Evolutionary conservation across 2,113 vertebrate species (phyloP).

Genomic region (Pandion haliaetus): DNA sequence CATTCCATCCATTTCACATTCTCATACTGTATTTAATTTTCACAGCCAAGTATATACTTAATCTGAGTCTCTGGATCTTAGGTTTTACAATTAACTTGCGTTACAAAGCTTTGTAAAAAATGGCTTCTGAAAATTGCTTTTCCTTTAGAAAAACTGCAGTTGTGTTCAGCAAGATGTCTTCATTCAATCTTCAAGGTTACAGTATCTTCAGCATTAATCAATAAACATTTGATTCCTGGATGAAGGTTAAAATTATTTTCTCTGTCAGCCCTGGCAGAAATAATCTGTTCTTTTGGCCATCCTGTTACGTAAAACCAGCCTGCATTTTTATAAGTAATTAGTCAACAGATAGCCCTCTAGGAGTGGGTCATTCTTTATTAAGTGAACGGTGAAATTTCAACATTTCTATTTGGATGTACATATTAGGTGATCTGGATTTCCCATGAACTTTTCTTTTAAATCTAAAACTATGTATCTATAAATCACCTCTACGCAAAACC

Average conservation of each 20-base stretch:
- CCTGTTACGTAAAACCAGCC: background rate
- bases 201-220: constrained; percentile 32
- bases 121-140: background rate
- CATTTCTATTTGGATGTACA: background rate
- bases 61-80: constrained; percentile 33
- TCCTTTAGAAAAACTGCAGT: constrained; percentile 25
- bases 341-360: background rate
- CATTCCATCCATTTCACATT: background rate
- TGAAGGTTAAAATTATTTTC: constrained; percentile 38
- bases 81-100: constrained; percentile 30
- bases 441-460: background rate
- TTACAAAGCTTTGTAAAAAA: constrained; percentile 34
- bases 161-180: constrained; percentile 39
- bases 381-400: background rate
- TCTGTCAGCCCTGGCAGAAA: background rate
- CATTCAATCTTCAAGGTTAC: constrained; percentile 53
- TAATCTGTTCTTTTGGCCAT: background rate
- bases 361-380: background rate
- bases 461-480: background rate
- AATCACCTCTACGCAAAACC: background rate
- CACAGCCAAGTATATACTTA: background rate
- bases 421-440: background rate
- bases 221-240: constrained; percentile 45
- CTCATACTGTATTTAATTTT: background rate
- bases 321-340: background rate